Evolutionary conservation across 92 coral and sea anemone species (phyloP), one percentile per base, ranked within the genome.

Genomic region (Metridium senile): DNA sequence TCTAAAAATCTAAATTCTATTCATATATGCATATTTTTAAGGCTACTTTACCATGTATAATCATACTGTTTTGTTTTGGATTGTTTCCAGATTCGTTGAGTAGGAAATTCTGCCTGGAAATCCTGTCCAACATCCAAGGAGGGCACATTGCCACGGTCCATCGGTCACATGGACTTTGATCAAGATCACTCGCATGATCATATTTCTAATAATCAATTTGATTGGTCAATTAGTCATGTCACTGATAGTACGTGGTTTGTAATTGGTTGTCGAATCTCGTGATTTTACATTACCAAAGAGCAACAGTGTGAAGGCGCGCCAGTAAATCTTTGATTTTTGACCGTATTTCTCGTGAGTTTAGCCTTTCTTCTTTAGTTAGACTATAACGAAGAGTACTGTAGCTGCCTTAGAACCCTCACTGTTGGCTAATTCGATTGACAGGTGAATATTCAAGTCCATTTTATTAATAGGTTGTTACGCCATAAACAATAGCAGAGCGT

Each of bases 121-220:
- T 39, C 49, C 49, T 13, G 49, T 39, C 49, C 49, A 13, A 39
- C 49, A 4, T 39, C 49, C 49, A 13, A 39, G 49, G 49, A 13
- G 49, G 49, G n/a, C n/a, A n/a, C n/a, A n/a, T n/a, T n/a, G n/a
- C n/a, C n/a, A n/a, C n/a, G n/a, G n/a, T n/a, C n/a, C n/a, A n/a
- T n/a, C n/a, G n/a, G 13, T 39, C 49, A 39, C 49, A 39, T 54
- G 85, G 82, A 85, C 89, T 85, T 85, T 85, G 85, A 51, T 54
- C 39, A 45, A 21, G 58, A n/a, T 22, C 28, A 11, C 16, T 19
- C 30, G 28, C 57, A 30, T 58, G 66, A 33, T 73, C 39, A 19
- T 9, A 9, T 53, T 71, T 77, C 47, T 72, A 35, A 39, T 35
- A 20, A 47, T 10, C 13, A 7, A 17, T 72, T 62, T 80, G 88